Percentiles rank a stretch among this genome's conserved stretches.
These are phyloP conservation scores for Trialeurodes vaporariorum DNA, from an alignment of 1,140 invertebrate species.

Conservation along the genomic window DNA sequence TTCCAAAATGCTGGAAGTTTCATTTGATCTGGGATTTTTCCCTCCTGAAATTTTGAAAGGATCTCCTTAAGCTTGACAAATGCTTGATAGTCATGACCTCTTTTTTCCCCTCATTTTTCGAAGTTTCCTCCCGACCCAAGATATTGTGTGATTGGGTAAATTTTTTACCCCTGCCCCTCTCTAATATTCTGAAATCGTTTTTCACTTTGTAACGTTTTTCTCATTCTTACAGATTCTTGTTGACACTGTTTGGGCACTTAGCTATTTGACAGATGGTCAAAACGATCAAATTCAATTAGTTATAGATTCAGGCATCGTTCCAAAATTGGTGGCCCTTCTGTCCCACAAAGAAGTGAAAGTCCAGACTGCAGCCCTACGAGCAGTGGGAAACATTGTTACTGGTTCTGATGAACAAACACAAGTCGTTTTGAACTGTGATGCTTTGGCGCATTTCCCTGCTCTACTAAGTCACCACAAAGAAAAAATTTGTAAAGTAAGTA, in stretches of 20 bases:
- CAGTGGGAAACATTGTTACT: slow-evolving; percentile 98
- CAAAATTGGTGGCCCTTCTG: slow-evolving; percentile 84
- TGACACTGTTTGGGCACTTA: slow-evolving; percentile 98
- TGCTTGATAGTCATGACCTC: too few relatives aligned
- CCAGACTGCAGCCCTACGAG: slow-evolving; percentile 90
- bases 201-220: slow-evolving; percentile 7
- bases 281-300: slow-evolving; percentile 99
- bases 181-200: slow-evolving; percentile 1
- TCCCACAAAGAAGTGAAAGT: slow-evolving; percentile 96
- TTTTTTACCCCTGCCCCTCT: neutral
- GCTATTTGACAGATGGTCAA: slow-evolving; percentile 95
- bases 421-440: slow-evolving; percentile 83
- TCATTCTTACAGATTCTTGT: slow-evolving; percentile 72
- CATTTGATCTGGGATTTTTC: too few relatives aligned
- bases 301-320: slow-evolving; percentile 90
- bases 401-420: slow-evolving; percentile 98
- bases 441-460: slow-evolving; percentile 80
- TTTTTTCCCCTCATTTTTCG: slow-evolving; percentile 8
- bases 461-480: slow-evolving; percentile 81
- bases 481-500: slow-evolving; percentile 51
- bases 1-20: too few relatives aligned
- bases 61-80: too few relatives aligned
- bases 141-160: neutral
- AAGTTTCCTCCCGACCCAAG: neutral
- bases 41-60: too few relatives aligned